phyloP scores from a whole-genome alignment of 2,113 vertebrate species.

The Heteronetta atricapilla region DNA sequence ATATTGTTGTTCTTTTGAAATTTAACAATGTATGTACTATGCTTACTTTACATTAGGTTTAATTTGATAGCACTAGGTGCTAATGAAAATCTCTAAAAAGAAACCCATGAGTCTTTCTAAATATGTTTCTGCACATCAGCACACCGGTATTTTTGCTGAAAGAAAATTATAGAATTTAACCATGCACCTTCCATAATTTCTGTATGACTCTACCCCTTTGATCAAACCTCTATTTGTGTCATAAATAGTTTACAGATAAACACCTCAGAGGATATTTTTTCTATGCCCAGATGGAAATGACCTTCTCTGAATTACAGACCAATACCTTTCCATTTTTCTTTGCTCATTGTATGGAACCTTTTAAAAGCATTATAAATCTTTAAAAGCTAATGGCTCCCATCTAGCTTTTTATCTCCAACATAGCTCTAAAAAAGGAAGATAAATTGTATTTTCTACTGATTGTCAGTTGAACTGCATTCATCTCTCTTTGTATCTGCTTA shows the following conservation, averaged over 20 bases:
- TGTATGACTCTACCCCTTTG: neutral
- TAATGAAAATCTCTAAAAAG: neutral
- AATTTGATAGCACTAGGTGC: neutral
- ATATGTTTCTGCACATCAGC: neutral
- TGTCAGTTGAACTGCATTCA: neutral
- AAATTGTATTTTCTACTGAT: conserved; percentile 19
- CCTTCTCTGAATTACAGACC: neutral
- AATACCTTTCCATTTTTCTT: neutral
- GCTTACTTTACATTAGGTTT: neutral
- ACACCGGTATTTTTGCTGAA: neutral
- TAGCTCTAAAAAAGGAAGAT: conserved; percentile 10
- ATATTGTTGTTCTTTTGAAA: neutral
- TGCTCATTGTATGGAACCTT: neutral
- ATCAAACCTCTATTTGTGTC: neutral
- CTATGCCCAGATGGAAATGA: neutral
- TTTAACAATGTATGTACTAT: neutral
- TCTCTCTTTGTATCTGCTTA: neutral
- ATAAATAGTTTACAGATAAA: conserved; percentile 12
- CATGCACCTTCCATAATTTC: neutral
- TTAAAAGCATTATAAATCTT: conserved; percentile 50
- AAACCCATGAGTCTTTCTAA: neutral
- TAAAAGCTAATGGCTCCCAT: conserved; percentile 45
- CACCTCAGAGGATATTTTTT: neutral
- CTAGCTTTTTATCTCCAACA: conserved; percentile 33
- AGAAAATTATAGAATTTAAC: conserved; percentile 14